Base-by-base conservation (phyloP, 2,797 vertebrate species). In the Staurois parvus region DNA sequence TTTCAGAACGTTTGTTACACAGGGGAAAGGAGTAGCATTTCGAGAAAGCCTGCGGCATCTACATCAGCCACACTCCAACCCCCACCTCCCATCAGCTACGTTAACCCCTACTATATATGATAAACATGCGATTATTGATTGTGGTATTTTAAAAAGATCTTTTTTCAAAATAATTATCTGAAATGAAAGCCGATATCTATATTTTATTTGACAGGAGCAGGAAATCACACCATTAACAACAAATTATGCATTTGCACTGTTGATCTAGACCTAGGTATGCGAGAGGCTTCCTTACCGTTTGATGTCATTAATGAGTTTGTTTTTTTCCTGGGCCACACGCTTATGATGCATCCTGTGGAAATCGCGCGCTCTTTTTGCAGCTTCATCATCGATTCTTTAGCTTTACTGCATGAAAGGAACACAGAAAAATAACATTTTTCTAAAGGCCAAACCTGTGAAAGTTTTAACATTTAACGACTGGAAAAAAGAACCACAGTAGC, bases 281-380 rank as follows among this genome's bases (percentile, higher is more conserved):
- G 1, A 13, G 26, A 9, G 45, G 48, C 10, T 81, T 84, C n/a
- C 88, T 90, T 93, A 95, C 95, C 92, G 93, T 89, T 93, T 96
- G 13, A 97, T 92, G 73, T 97, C 96, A 90, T 91, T 92, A 40
- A 95, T 90, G 28, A 99, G 92, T 66, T 88, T 92, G 88, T 93
- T 95, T 87, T 95, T 98, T 91, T 99, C 97, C 90, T 97, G 96
- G 13, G 94, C 79, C 2, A 96, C 89, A 34, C 94, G 94, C 19
- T 92, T 95, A 34, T 97, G 96, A 66, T 95, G 95, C 94, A 97
- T 91, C 62, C 93, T 92, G 85, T 97, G 96, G 79, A 94, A 92
- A 89, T 99, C 95, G 66, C 96, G 66, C 96, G 93, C 87, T 94
- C 93, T 87, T 92, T 97, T 91, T 94, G 94, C 85, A 93, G 91